Conservation (phyloP, 2,113 vertebrate species). For the Chlorodrepanis virens region DNA sequence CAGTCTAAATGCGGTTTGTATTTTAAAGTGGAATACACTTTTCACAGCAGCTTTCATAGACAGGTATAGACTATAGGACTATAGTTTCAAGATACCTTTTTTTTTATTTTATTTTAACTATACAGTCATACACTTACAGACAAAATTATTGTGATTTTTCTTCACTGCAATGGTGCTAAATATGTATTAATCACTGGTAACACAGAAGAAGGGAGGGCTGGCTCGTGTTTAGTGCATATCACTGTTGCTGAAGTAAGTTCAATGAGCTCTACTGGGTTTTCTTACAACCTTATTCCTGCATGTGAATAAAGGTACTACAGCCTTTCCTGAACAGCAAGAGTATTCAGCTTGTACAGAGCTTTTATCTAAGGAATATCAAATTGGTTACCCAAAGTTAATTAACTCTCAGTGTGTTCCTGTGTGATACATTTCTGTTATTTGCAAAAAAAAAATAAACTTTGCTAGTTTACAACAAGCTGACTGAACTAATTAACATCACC, state of each 20-base stretch:
- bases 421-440: background rate
- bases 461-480: background rate
- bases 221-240: background rate
- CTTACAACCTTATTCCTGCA: background rate
- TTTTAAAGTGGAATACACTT: background rate
- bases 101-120: background rate
- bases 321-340: background rate
- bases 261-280: background rate
- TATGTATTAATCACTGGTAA: background rate
- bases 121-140: background rate
- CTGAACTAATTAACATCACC: background rate
- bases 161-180: background rate
- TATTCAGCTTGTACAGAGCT: background rate
- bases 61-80: background rate
- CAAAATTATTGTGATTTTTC: background rate
- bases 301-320: background rate
- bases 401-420: background rate
- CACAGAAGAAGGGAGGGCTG: background rate
- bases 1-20: background rate
- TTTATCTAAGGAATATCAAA: constrained; percentile 19
- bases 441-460: constrained; percentile 9
- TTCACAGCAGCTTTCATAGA: background rate
- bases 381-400: background rate
- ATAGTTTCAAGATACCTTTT: background rate
- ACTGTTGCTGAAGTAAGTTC: background rate